Percentiles rank a stretch among this genome's conserved stretches.
phyloP scores from a whole-genome alignment of 2,888 invertebrate genomes.

The Isotomurus palustris region DNA sequence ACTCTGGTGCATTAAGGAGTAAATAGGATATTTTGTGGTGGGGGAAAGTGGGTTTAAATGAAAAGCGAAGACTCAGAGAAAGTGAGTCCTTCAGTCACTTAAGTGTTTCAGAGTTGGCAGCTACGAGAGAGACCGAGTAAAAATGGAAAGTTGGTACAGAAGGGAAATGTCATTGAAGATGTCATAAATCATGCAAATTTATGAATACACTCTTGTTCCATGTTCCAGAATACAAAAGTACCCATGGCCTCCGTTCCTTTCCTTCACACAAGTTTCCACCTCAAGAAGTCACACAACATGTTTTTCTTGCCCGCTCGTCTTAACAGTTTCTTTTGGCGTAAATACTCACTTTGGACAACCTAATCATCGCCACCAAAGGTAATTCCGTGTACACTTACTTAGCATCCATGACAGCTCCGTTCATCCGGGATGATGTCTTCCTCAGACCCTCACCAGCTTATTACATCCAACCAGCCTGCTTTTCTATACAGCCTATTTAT shows the following conservation, averaged over 20 bases:
- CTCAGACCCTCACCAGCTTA: too few relatives aligned
- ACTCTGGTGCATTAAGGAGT: background rate
- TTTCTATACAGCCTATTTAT: too few relatives aligned
- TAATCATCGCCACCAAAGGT: too few relatives aligned
- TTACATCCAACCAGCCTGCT: too few relatives aligned
- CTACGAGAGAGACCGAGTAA: background rate
- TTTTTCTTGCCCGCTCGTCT: background rate
- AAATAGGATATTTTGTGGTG: background rate
- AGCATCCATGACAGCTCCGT: too few relatives aligned
- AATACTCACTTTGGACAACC: too few relatives aligned
- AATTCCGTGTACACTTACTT: too few relatives aligned
- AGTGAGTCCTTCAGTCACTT: slow-evolving; percentile 21
- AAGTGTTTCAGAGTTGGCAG: slow-evolving; percentile 35
- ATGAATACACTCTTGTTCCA: slow-evolving; percentile 37
- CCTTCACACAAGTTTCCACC: too few relatives aligned
- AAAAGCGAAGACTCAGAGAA: background rate
- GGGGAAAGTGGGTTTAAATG: background rate
- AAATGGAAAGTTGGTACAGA: slow-evolving; percentile 24
- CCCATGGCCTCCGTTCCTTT: slow-evolving; percentile 13
- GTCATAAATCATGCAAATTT: slow-evolving; percentile 47
- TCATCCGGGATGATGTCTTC: too few relatives aligned
- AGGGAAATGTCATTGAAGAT: slow-evolving; percentile 44
- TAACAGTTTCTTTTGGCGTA: too few relatives aligned
- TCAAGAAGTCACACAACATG: background rate
- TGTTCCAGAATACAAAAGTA: slow-evolving; percentile 40